Base-by-base conservation (phyloP, 2,113 vertebrate species). In the Laticauda laticaudata region DNA sequence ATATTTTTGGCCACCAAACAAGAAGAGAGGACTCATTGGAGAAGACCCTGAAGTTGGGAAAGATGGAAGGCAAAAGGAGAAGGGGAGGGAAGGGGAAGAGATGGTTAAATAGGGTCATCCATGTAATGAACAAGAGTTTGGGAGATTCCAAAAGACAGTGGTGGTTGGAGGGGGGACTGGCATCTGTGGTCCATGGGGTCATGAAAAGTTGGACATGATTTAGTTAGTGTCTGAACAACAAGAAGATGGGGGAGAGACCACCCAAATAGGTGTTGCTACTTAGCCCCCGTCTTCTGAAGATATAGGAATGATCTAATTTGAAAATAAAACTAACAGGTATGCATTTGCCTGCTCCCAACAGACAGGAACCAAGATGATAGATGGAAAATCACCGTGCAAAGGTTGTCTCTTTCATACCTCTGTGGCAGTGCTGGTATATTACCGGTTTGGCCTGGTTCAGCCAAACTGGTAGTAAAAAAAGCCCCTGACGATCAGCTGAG, bases 311-410 rank as follows among this genome's bases (percentile, higher is more conserved):
- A 55, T 29, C 87, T 12, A 56, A 61, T 86, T 20, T 56, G 54
- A 87, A 92, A 93, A 93, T 90, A 93, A 93, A 90, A 86, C 69
- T 23, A 45, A 34, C 11, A 10, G 10, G 55, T 39, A 3, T 55
- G 34, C 20, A 51, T 43, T 55, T 48, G 56, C 24, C 24, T 64
- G 55, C 48, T 90, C 14, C 14, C 69, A 18, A 18, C 69, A 34
- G 69, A 75, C 69, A 75, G 69, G 69, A 75, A 34, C 2, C n/a
- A 75, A 75, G 69, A 34, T 20, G 69, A 15, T 34, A 75, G 69
- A 34, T 7, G n/a, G n/a, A 34, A 75, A 34, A 34, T 75, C 69
- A 7, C 69, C 5, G 1, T 34, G 64, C 29, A 69, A 34, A n/a
- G 29, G n/a, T 29, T 14, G n/a, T 75, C 14, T 75, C n/a, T 34